These are phyloP conservation scores for Crossocerus cetratus DNA, from an alignment of 2,888 invertebrate genomes.

Conservation along the genomic window DNA sequence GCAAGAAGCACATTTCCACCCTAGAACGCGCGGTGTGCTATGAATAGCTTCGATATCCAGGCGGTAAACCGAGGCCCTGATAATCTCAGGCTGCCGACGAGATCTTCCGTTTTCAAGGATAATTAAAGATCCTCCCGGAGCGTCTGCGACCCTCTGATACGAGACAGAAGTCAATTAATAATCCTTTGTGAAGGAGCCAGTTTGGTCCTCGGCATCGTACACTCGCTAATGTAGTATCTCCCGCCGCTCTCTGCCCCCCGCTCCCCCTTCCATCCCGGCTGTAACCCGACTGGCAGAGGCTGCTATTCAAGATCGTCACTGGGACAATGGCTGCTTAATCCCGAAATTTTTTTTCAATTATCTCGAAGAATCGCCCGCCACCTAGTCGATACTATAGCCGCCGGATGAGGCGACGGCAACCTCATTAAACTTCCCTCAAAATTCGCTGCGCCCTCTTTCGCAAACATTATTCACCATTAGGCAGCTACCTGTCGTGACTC, in stretches of 20 bases:
- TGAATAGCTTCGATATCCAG: constrained; percentile 19
- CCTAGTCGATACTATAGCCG: constrained; percentile 8
- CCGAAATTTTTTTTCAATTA: constrained; percentile 62
- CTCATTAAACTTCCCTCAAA: constrained; percentile 65
- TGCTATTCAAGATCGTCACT: constrained; percentile 56
- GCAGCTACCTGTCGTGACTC: constrained; percentile 22
- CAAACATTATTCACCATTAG: constrained; percentile 63
- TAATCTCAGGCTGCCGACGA: constrained; percentile 51
- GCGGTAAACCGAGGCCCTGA: constrained; percentile 24
- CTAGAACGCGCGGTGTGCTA: constrained; percentile 13
- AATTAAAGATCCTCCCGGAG: constrained; percentile 58
- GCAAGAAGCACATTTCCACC: neutral
- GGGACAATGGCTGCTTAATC: constrained; percentile 59
- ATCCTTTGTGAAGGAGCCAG: constrained; percentile 62
- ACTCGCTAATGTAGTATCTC: constrained; percentile 57
- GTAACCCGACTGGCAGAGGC: constrained; percentile 27
- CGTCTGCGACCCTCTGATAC: constrained; percentile 60
- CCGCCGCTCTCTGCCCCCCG: constrained; percentile 18
- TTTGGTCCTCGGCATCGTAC: constrained; percentile 52
- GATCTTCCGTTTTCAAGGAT: constrained; percentile 61
- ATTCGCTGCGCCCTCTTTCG: constrained; percentile 61
- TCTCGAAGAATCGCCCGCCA: constrained; percentile 38
- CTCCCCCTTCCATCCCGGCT: too few species aligned
- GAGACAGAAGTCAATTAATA: constrained; percentile 65
- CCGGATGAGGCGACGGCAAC: constrained; percentile 26